Evolutionary conservation across 2,797 vertebrate species (phyloP), one percentile per base, ranked within the genome.

Genomic region (Myotis planiceps): DNA sequence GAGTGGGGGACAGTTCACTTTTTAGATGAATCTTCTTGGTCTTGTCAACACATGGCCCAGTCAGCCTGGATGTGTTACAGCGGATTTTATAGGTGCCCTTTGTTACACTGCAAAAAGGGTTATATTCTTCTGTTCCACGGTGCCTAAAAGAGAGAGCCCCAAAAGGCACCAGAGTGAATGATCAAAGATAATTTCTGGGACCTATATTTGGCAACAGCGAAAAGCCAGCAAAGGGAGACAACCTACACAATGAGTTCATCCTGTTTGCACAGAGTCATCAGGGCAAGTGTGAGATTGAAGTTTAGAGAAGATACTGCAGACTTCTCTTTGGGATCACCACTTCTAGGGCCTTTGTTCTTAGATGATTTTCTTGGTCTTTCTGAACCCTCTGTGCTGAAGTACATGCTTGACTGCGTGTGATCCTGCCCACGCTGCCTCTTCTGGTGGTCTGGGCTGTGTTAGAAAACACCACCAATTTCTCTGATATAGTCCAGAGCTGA

Each of bases 401-500:
- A n/a, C 37, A 16, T 0, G 15, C 0, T 37, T 81, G 32, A 25
- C 21, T n/a, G 25, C 45, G 37, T 1, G 1, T 75, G 32, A 60
- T 7, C 68, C 13, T 4, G 1, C 47, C 29, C 14, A 0, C 0
- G 9, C 3, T 4, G 42, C 32, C 27, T 55, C 49, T 53, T 68
- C 74, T 66, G 37, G 78, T 51, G 42, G 37, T 74, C 94, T 91
- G 66, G 82, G 63, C 91, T 89, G 19, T 25, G n/a, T 91, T 76
- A 74, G 79, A 83, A 25, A 88, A 68, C 68, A 84, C n/a, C n/a
- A 72, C 27, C 37, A 16, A 34, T 92, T 93, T 90, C 91, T 94
- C 47, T 95, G 94, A 93, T 55, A 71, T 1, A 69, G 84, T 82
- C 93, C 96, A 96, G 97, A 96, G 92, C 53, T 19, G 75, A 87